A percentile compares a stretch with the other conserved stretches of the same genome.
Conservation (phyloP, 1,140 invertebrate genomes). For the Hycleus phaleratus region DNA sequence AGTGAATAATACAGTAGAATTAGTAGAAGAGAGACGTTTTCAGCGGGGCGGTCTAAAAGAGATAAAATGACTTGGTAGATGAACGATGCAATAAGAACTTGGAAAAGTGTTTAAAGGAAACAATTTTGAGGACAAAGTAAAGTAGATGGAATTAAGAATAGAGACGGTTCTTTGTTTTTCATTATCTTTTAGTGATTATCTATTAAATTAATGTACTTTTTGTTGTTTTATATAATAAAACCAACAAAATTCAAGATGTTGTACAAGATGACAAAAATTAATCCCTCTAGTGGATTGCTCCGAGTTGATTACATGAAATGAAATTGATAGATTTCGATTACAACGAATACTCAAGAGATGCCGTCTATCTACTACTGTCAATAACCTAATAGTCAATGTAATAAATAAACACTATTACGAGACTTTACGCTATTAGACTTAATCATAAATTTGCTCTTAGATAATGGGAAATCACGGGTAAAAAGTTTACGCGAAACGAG, state of each 20-base stretch:
- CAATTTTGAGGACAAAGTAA: conserved; percentile 25
- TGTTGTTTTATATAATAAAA: neutral
- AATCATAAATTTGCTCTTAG: too few species aligned
- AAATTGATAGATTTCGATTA: conserved; percentile 2
- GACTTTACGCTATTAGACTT: too few species aligned
- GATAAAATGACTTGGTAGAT: conserved; percentile 1
- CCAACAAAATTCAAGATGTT: neutral
- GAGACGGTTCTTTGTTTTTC: conserved; percentile 8
- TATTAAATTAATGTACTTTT: conserved; percentile 24
- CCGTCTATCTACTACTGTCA: too few species aligned
- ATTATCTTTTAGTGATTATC: conserved; percentile 8
- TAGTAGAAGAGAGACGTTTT: conserved; percentile 15
- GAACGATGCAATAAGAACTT: conserved; percentile 30
- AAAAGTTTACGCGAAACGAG: too few species aligned
- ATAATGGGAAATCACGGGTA: too few species aligned
- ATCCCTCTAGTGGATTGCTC: neutral
- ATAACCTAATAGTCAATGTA: too few species aligned
- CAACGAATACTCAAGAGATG: neutral
- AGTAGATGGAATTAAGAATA: conserved; percentile 26
- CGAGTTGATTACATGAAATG: neutral
- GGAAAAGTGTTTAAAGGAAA: conserved; percentile 29
- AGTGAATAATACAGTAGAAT: conserved; percentile 12
- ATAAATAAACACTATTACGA: too few species aligned
- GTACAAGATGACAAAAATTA: neutral
- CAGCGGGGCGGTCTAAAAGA: conserved; percentile 1